Base-by-base conservation (phyloP, 1,140 invertebrate genomes). In the Theocolax elegans region DNA sequence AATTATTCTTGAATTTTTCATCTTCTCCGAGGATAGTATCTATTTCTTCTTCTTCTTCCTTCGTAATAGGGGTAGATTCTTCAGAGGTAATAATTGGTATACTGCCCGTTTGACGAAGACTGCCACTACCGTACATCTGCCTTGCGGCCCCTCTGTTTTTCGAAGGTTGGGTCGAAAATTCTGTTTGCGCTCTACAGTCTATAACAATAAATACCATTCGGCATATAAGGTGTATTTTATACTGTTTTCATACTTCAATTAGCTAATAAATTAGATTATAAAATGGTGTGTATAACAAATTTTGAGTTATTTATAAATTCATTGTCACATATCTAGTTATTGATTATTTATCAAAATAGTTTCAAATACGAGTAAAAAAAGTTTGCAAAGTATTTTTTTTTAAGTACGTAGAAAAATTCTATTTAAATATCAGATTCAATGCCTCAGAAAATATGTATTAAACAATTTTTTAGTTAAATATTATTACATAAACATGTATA, bases 121-220 rank as follows among this genome's bases (percentile, higher is more conserved):
- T 87, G 44, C 87, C 86, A 19, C 88, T 89, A n/a, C 88, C 88
- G 69, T 83, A 88, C 83, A 89, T 88, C 77, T 88, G 87, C 8
- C 88, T 79, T 2, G 88, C 88, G 9, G 87, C 87, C 19, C 88
- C 88, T 74, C 86, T 82, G 74, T 88, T 88, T 12, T 83, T 76
- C 13, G 81, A 78, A 13, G 72, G 19, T 35, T 78, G 73, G 23
- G 79, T 82, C 48, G 81, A 78, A 23, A 62, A n/a, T 2, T 65
- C 62, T 17, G 62, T 58, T 31, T 76, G 75, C 23, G 69, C 62
- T 38, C 38, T 53, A 2, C 25, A 44, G 65, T 51, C 62, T 65
- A 23, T 13, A 13, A 56, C 8, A 4, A 6, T 31, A 3, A 2
- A 15, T 13, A 42, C 9, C 23, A 23, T 3, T 27, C 21, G 8